Evolutionary conservation across 2,888 invertebrate genomes (phyloP).

Genomic region (Eupelmus urozonus): DNA sequence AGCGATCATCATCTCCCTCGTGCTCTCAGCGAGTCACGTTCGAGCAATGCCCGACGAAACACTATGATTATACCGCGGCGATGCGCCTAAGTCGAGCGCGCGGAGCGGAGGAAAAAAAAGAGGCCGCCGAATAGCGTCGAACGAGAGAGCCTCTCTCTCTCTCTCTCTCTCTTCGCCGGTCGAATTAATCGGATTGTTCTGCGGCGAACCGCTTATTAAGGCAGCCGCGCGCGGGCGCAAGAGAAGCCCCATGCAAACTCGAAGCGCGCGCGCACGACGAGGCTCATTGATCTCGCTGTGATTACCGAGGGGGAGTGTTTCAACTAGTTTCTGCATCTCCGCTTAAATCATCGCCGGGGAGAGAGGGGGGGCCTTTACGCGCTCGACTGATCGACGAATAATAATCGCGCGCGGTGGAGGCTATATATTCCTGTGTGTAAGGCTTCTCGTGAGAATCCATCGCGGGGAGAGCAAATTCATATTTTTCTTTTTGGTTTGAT

Average conservation of each 20-base stretch:
- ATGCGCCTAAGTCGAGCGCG: slow-evolving; percentile 63
- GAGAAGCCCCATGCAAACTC: slow-evolving; percentile 69
- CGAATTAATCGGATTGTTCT: slow-evolving; percentile 76
- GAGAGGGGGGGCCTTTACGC: too few species aligned
- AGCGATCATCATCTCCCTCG: background rate
- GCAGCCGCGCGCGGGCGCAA: slow-evolving; percentile 44
- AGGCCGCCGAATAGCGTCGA: background rate
- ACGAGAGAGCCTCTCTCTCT: slow-evolving; percentile 52
- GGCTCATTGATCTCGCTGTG: slow-evolving; percentile 66
- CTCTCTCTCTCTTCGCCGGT: too few species aligned
- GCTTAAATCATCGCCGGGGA: slow-evolving; percentile 64
- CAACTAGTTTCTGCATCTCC: slow-evolving; percentile 64
- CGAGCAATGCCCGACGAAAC: slow-evolving; percentile 72
- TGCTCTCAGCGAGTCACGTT: slow-evolving; percentile 72
- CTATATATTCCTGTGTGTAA: slow-evolving; percentile 22
- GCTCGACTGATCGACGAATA: slow-evolving; percentile 59
- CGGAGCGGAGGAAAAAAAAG: slow-evolving; percentile 8
- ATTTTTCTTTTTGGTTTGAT: slow-evolving; percentile 2
- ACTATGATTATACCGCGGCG: slow-evolving; percentile 72
- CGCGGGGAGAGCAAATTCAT: slow-evolving; percentile 5
- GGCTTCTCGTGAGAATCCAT: slow-evolving; percentile 37
- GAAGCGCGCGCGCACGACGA: slow-evolving; percentile 50
- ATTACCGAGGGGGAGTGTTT: slow-evolving; percentile 63
- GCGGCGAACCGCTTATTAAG: slow-evolving; percentile 75
- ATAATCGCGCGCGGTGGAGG: slow-evolving; percentile 45